Evolutionary conservation across 2,797 vertebrate species (phyloP).

Genomic region (Bradypus variegatus): DNA sequence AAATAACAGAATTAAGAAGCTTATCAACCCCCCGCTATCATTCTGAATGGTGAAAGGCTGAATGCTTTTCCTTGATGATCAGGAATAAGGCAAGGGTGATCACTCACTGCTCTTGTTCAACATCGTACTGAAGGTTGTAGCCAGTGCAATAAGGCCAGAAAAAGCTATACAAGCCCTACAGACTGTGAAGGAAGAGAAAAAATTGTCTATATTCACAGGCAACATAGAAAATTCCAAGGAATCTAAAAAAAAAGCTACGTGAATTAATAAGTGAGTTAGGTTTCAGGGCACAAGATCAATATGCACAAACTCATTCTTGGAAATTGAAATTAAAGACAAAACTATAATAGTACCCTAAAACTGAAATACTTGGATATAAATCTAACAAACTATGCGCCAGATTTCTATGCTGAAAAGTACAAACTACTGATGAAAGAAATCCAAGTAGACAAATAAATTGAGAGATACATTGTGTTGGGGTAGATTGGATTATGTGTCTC

Average conservation of each 20-base stretch:
- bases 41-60: background rate
- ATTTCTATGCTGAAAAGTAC: background rate
- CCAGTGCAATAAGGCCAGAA: background rate
- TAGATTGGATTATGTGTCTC: too few species aligned
- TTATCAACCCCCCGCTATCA: background rate
- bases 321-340: constrained; percentile 7
- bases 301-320: background rate
- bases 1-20: background rate
- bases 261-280: background rate
- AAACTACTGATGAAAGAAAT: background rate
- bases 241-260: background rate
- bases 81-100: background rate
- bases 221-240: background rate
- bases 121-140: too few species aligned
- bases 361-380: background rate
- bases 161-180: background rate
- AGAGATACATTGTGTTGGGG: background rate
- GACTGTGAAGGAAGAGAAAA: background rate
- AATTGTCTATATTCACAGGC: background rate
- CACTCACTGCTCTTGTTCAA: background rate
- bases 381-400: background rate
- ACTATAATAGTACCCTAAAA: background rate
- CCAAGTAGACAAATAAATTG: background rate
- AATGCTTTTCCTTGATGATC: background rate
- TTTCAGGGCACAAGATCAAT: background rate